phyloP scores from a whole-genome alignment of 1,140 invertebrate species.

The Meloidogyne chitwoodi region DNA sequence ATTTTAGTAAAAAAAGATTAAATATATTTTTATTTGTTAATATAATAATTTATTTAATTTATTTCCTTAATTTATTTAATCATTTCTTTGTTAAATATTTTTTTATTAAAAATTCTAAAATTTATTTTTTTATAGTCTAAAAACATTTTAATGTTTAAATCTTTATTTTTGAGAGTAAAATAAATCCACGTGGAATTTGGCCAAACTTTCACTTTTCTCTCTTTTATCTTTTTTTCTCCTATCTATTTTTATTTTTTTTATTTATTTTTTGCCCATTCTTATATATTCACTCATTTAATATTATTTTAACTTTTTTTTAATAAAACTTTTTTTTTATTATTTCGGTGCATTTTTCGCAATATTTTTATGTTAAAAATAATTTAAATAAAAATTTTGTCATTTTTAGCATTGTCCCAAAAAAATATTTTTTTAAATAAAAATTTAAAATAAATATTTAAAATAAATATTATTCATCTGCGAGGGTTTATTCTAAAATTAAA shows the following conservation, averaged over 20 bases:
- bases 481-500: no score
- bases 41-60: no score
- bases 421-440: background rate
- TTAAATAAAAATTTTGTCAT: background rate
- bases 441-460: no score
- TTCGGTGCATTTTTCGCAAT: background rate
- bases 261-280: background rate
- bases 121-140: no score
- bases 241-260: no score
- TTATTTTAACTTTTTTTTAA: background rate
- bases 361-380: background rate
- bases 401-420: background rate
- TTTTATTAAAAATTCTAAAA: no score
- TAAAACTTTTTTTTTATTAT: background rate
- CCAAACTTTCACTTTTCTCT: background rate
- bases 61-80: no score
- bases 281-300: background rate
- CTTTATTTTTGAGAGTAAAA: background rate
- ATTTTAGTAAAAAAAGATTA: no score
- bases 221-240: background rate
- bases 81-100: no score
- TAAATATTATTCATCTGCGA: no score
- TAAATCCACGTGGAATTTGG: background rate
- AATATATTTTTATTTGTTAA: no score
- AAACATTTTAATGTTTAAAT: background rate